Base-by-base conservation (phyloP, 2,113 vertebrate genomes). In the Sardina pilchardus region DNA sequence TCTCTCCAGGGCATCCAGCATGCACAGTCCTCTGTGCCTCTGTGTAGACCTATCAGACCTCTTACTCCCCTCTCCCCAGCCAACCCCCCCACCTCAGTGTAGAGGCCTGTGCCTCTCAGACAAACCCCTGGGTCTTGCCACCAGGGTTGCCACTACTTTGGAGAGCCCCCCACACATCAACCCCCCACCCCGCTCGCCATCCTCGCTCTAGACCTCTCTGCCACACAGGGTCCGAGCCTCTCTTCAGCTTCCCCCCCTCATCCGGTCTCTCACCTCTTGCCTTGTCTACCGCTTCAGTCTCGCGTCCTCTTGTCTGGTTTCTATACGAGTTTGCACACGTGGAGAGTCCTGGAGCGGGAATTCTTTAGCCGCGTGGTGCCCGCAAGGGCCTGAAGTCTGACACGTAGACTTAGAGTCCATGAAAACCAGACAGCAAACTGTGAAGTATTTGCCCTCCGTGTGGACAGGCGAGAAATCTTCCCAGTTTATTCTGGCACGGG, bases 401-500 rank as follows among this genome's bases (percentile, higher is more conserved):
- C 91, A 90, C 90, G 88, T 84, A 85, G 88, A 88, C 92, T 88
- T 89, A 82, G 84, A 84, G 85, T 90, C 86, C 88, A 81, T 83
- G 87, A 92, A 90, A 85, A 50, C 71, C 90, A 83, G 88, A 92
- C 89, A 91, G 91, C 87, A 91, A 90, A 91, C 90, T 90, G 89
- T 56, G 44, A 4, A 87, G 56, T 94, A 80, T 94, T 93, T 92
- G 91, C 91, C 85, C 71, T 86, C 53, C 83, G 78, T 88, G 86
- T 67, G 85, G 84, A 84, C 85, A 42, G 90, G 90, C 91, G 90
- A 89, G 88, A 93, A 92, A 85, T 92, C 92, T 87, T 91, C 87
- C 42, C 85, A 85, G 88, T 93, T 93, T 93, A 92, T 90, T 87
- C 93, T 93, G 93, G 92, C 92, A 42, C 80, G 56, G 86, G 53